phyloP scores from a whole-genome alignment of 2,888 invertebrate genomes.

The Synanthedon myopaeformis region DNA sequence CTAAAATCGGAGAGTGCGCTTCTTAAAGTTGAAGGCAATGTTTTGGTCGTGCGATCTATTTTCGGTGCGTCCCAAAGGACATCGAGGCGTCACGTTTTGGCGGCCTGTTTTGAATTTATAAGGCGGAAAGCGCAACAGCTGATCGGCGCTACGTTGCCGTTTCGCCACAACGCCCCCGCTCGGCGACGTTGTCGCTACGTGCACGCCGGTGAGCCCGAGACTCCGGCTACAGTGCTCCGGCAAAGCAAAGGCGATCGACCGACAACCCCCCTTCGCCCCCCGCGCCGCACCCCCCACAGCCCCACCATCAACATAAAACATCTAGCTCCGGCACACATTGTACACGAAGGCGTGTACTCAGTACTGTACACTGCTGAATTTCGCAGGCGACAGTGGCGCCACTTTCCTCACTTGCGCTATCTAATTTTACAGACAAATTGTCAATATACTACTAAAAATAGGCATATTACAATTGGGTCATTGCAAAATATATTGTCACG shows the following conservation, averaged over 20 bases:
- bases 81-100: slow-evolving; percentile 36
- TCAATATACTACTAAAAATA: too few species aligned
- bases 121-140: slow-evolving; percentile 52
- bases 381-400: neutral
- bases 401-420: neutral
- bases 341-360: neutral
- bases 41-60: slow-evolving; percentile 26
- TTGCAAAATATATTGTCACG: too few species aligned
- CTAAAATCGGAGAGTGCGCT: neutral
- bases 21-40: slow-evolving; percentile 8
- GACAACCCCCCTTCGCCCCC: slow-evolving; percentile 30
- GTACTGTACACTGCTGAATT: neutral
- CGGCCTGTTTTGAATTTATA: slow-evolving; percentile 60
- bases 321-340: neutral
- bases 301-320: slow-evolving; percentile 19
- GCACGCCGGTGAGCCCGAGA: slow-evolving; percentile 12
- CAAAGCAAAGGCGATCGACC: slow-evolving; percentile 53
- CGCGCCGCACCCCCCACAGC: slow-evolving; percentile 22
- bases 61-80: slow-evolving; percentile 18
- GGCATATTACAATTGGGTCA: too few species aligned
- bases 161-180: slow-evolving; percentile 40
- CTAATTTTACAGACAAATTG: too few species aligned
- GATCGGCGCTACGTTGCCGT: slow-evolving; percentile 47
- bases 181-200: slow-evolving; percentile 43
- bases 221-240: slow-evolving; percentile 4